Base-by-base conservation (phyloP, 2,797 vertebrate species). In the Tolypeutes matacus region DNA sequence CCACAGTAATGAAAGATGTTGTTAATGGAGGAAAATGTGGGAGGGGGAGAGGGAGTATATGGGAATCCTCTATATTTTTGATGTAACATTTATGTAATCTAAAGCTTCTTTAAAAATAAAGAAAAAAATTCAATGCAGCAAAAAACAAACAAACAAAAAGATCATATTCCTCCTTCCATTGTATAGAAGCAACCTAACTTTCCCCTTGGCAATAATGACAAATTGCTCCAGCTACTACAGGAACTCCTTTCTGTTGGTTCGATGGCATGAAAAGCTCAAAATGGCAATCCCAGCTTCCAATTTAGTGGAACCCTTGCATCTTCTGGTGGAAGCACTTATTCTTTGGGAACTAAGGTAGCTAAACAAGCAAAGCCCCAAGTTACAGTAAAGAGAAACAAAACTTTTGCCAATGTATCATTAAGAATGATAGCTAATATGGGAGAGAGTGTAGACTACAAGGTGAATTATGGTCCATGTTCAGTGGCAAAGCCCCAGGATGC, bases 111-210 rank as follows among this genome's bases (percentile, higher is more conserved):
- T 46, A 46, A 46, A 6, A 46, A 46, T 46, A 46, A 46, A 46
- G 46, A 46, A 46, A 46, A 46, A 8, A 46, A 8, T 46, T 46
- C 46, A 46, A 9, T 46, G 11, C 46, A 46, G 46, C 8, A 46
- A 46, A 46, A 46, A 46, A 46, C 7, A 8, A 46, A 46, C 46
- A 46, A 46, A 46, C 46, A 39, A 39, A 39, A 39, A 39, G 39
- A 39, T 7, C 46, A 46, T 46, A 75, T 3, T 92, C 62, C 62
- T 82, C 53, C 62, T 60, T 86, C 27, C 2, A 27, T 13, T 69
- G 7, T 7, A 42, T 34, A 70, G 69, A 90, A 76, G n/a, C 53
- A 80, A 94, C 25, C 49, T 83, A 90, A 62, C 87, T 72, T 90
- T 70, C 36, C 8, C 39, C 31, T 17, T 65, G 49, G 29, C 17